Conservation (phyloP, 2,113 vertebrate genomes). For the Zingel zingel region DNA sequence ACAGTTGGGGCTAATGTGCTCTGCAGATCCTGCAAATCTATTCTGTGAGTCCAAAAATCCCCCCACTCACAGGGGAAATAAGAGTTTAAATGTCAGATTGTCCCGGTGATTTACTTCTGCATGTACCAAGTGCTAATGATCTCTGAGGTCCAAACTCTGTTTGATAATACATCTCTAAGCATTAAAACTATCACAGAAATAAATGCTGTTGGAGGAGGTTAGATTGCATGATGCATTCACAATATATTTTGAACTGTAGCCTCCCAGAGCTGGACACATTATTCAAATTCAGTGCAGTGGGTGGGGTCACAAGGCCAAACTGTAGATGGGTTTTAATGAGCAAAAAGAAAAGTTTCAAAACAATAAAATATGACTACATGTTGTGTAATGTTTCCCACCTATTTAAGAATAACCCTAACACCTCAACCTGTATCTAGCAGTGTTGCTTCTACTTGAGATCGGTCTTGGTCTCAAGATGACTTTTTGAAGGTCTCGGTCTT, state of each 20-base stretch:
- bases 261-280: slow-evolving; percentile 27
- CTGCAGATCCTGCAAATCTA: not conserved
- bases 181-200: slow-evolving; percentile 17
- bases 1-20: slow-evolving; percentile 11
- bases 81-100: slow-evolving; percentile 17
- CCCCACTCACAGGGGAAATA: not conserved
- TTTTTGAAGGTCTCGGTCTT: too few species aligned
- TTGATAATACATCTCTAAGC: slow-evolving; percentile 14
- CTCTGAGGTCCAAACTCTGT: slow-evolving; percentile 32
- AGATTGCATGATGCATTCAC: slow-evolving; percentile 30
- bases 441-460: too few species aligned
- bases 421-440: not conserved
- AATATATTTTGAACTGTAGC: slow-evolving; percentile 24
- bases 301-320: slow-evolving; percentile 30
- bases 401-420: not conserved
- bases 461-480: too few species aligned
- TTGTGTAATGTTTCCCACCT: not conserved
- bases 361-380: slow-evolving; percentile 1
- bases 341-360: slow-evolving; percentile 31
- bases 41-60: slow-evolving; percentile 2
- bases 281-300: slow-evolving; percentile 40
- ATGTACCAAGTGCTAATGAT: slow-evolving; percentile 35
- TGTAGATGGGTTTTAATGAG: slow-evolving; percentile 20
- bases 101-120: slow-evolving; percentile 30
- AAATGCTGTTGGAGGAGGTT: slow-evolving; percentile 19